Base-by-base conservation (phyloP, 2,888 invertebrate species). In the Mamestra brassicae region DNA sequence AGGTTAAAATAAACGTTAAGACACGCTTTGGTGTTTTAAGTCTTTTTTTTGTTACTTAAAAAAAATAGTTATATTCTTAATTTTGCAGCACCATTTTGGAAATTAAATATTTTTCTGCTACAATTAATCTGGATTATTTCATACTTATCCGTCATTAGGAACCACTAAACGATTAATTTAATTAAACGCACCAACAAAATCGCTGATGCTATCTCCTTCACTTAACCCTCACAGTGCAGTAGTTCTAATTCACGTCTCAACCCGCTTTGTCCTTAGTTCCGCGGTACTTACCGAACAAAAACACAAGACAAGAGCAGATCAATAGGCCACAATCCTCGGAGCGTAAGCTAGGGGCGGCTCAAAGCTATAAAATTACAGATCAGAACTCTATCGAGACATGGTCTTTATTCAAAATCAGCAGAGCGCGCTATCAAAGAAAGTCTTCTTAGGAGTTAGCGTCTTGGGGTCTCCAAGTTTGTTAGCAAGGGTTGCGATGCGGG, bases 311-410 rank as follows among this genome's bases (percentile, higher is more conserved):
- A 89, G 90, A 88, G 86, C 87, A 90, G 93, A 93, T 94, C 94
- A 92, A 95, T 94, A 94, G 91, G 92, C 94, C 94, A 91, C 95
- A 95, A 94, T 94, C 93, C 92, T 92, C 86, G 89, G 90, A 89
- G 89, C 87, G 87, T 84, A 84, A 83, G 89, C 94, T 94, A 90
- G 91, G 94, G 94, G 93, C 92, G 92, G 88, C 92, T 95, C 95
- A 95, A 94, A 94, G 95, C 95, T 95, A 96, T 96, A 96, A 96
- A 96, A 96, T 96, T 96, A 96, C 95, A 96, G 96, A 96, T 96
- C 96, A 96, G 92, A 94, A 95, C 94, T 95, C 94, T 93, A 95
- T 96, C 95, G 95, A 95, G 94, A 96, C 89, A 91, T 95, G 94
- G 92, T 94, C 96, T 95, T 96, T 96, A 96, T 96, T 94, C 94